A percentile compares a stretch with the other conserved stretches of the same genome.
These are phyloP conservation scores for Mesochorus sp. DNA, from an alignment of 2,888 invertebrate genomes.

Conservation along the genomic window DNA sequence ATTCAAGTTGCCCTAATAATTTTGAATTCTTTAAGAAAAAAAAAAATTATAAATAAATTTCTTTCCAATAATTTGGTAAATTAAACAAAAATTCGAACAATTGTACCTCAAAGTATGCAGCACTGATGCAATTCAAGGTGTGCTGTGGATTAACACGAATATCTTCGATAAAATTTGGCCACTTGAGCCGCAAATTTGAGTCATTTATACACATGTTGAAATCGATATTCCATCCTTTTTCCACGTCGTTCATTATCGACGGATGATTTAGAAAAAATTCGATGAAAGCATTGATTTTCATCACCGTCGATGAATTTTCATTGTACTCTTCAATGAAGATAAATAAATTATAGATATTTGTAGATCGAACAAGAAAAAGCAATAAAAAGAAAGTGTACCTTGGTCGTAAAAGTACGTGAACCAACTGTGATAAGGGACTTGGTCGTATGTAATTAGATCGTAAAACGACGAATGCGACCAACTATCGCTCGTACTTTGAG, in stretches of 20 bases:
- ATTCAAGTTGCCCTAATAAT: background rate
- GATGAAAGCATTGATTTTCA: constrained; percentile 83
- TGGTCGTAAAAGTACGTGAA: constrained; percentile 89
- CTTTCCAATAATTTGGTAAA: background rate
- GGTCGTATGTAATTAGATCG: constrained; percentile 26
- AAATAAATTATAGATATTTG: constrained; percentile 44
- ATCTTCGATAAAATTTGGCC: constrained; percentile 86
- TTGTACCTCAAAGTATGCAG: constrained; percentile 89
- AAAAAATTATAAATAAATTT: constrained; percentile 15
- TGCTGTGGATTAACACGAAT: constrained; percentile 86
- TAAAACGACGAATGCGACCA: constrained; percentile 19
- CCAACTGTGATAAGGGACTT: constrained; percentile 86
- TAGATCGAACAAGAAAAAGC: too few relatives aligned
- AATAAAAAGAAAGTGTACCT: constrained; percentile 82
- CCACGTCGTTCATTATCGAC: constrained; percentile 84
- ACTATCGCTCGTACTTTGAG: background rate
- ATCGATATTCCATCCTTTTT: constrained; percentile 84
- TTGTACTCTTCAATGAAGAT: constrained; percentile 74
- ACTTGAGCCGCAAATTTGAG: constrained; percentile 83
- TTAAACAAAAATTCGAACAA: background rate
- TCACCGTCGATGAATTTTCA: constrained; percentile 82
- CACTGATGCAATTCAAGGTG: constrained; percentile 87
- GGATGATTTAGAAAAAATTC: constrained; percentile 83
- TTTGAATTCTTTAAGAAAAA: background rate
- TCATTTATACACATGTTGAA: constrained; percentile 83